A percentile compares a stretch with the other conserved stretches of the same genome.
Conservation (phyloP, 2,113 vertebrate species). For the Tetraodon nigroviridis region DNA sequence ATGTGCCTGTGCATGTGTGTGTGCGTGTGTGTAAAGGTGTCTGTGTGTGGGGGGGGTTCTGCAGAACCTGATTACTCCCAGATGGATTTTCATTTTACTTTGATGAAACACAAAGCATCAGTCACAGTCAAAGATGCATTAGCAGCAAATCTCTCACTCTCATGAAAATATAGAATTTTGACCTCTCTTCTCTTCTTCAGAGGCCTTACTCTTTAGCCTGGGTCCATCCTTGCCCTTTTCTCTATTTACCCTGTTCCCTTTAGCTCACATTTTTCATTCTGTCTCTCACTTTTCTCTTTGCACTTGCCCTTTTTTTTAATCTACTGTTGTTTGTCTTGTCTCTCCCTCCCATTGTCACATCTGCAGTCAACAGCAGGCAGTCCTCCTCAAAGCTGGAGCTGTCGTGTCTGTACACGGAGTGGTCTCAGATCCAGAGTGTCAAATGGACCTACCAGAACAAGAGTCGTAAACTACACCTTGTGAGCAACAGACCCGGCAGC, state of each 20-base stretch:
- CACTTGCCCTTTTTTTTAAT: slow-evolving; percentile 1
- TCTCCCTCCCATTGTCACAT: neutral
- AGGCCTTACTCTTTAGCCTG: slow-evolving; percentile 53
- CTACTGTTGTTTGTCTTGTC: neutral
- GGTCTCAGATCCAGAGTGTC: slow-evolving; percentile 38
- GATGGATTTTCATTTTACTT: slow-evolving; percentile 69
- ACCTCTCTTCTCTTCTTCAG: slow-evolving; percentile 57
- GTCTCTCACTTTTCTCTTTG: neutral
- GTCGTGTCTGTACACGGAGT: slow-evolving; percentile 53
- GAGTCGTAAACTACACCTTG: neutral
- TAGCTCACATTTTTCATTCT: neutral
- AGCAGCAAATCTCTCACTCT: slow-evolving; percentile 65
- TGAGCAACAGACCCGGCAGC: slow-evolving; percentile 20
- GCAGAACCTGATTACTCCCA: slow-evolving; percentile 66
- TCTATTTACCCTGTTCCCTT: slow-evolving; percentile 16
- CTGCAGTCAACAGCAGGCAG: slow-evolving; percentile 41
- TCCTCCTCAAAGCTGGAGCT: slow-evolving; percentile 36
- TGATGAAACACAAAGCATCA: slow-evolving; percentile 72
- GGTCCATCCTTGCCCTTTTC: slow-evolving; percentile 12
- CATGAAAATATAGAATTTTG: slow-evolving; percentile 76
- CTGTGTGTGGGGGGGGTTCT: slow-evolving; percentile 10
- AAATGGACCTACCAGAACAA: slow-evolving; percentile 60
- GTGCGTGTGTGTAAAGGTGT: neutral
- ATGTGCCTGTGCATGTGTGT: slow-evolving; percentile 16
- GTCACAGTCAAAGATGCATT: slow-evolving; percentile 68